Evolutionary conservation across 2,888 invertebrate species (phyloP), one percentile per base, ranked within the genome.

Genomic region (Drosophila demipolita): DNA sequence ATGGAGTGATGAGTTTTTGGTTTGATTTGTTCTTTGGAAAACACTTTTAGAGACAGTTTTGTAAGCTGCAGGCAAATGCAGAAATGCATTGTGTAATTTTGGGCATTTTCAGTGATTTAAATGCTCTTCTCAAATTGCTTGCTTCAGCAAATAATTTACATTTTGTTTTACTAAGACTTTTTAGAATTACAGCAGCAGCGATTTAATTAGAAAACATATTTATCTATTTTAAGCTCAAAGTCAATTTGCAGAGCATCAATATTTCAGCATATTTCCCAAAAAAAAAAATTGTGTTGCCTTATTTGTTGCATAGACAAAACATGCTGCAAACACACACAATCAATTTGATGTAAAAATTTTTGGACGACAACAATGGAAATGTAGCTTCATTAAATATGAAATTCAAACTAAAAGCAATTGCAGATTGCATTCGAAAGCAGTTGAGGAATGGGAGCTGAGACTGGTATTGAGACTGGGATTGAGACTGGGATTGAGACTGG

Each of bases 321-420:
- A 54, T 66, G 57, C 54, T 75, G 69, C 66, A 36, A 36, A 11
- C 66, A 69, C 57, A 80, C 65, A 78, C 70, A 80, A 78, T 69
- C 75, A 78, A 80, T 83, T 83, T 82, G 72, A 68, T 70, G 76
- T 74, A 69, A 72, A 70, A 78, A 66, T 71, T 78, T 75, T 80
- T 69, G 53, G 66, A 54, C 78, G 69, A 78, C 85, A 76, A 87
- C 87, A 89, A 82, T 80, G 54, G 53, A 80, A 85, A 78, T 87
- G 83, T 70, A 63, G 85, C 87, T 89, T 89, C 89, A 89, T 85
- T 85, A 89, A 85, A 85, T 84, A 87, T 84, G 79, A 82, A 82
- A 80, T 80, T 79, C 89, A 67, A 88, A 81, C 87, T 87, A 89
- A 87, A 87, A 87, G 89, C 83, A 70, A 86, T 62, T 66, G 77